Base-by-base conservation (phyloP, 2,113 vertebrate genomes). In the Triplophysa tibetana region DNA sequence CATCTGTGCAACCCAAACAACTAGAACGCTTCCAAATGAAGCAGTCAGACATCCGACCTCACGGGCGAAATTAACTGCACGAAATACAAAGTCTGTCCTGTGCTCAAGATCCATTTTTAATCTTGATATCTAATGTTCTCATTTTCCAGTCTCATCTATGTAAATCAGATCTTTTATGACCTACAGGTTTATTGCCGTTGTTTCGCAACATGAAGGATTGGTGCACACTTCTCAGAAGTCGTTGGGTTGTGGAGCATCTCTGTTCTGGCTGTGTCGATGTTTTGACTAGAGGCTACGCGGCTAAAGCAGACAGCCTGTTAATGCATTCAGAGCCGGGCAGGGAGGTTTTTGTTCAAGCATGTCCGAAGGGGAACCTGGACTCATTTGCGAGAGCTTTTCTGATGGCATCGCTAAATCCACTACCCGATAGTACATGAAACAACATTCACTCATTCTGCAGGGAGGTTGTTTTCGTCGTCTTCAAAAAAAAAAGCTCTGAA, bases 281-380 rank as follows among this genome's bases (percentile, higher is more conserved):
- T 75, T 58, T 81, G 87, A 86, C 90, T 88, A 72, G 84, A 77
- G 91, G 91, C 91, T 87, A 88, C 90, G 82, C 88, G 90, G 91
- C 89, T 88, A 87, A 89, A 92, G 89, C 88, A 80, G 86, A 89
- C 87, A 88, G 89, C 85, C 89, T 90, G 89, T 84, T 90, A 90
- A 87, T 85, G 88, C 86, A 85, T 89, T 89, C 86, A 62, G 85
- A 89, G 87, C 82, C 84, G 81, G 80, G 83, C 82, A 89, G 89
- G 88, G 86, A 89, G 84, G 87, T 86, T 85, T 85, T 90, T 90
- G 90, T 91, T 69, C 77, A 78, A 88, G 87, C 81, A 61, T 75
- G 60, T 85, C 88, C 86, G 78, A 84, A 90, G 81, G 81, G 87
- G 85, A 89, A 88, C 88, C 86, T 89, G 85, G 84, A 85, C 85